These are phyloP conservation scores for Magallana gigas DNA, from an alignment of 1,140 invertebrate species.

Conservation along the genomic window DNA sequence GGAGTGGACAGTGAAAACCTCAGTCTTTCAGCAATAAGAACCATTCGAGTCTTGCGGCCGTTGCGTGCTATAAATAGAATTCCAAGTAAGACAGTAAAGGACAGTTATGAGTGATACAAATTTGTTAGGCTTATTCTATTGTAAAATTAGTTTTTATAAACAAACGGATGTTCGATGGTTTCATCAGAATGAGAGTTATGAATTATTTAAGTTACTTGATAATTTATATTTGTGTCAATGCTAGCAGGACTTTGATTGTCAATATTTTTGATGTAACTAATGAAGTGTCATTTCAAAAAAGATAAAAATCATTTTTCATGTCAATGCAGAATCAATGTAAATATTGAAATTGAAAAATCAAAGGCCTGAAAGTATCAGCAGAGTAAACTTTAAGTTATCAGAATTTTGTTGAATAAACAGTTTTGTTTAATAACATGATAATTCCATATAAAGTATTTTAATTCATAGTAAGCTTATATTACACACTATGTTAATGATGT, in stretches of 20 bases:
- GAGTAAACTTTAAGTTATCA: too few species aligned
- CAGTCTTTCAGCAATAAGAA: slow-evolving; percentile 98
- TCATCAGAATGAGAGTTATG: too few species aligned
- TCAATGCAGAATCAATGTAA: not conserved
- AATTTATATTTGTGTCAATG: too few species aligned
- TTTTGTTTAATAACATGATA: too few species aligned
- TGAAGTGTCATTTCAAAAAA: not conserved
- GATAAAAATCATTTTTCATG: not conserved
- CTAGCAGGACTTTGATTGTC: too few species aligned
- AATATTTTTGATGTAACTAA: not conserved
- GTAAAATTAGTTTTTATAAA: too few species aligned
- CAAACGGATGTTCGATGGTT: too few species aligned
- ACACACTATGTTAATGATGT: too few species aligned
- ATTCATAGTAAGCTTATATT: too few species aligned
- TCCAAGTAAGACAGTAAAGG: slow-evolving; percentile 91
- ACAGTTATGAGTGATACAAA: not conserved
- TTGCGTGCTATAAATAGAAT: slow-evolving; percentile 99
- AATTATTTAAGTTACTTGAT: too few species aligned
- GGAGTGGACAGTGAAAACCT: slow-evolving; percentile 96
- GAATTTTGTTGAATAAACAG: too few species aligned
- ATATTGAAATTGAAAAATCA: not conserved
- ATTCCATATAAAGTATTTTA: too few species aligned
- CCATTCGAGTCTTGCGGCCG: slow-evolving; percentile 96
- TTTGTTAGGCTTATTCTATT: not conserved
- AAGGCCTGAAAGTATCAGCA: slow-evolving; percentile 24